Percentiles rank a stretch among this genome's conserved stretches.
phyloP scores from a whole-genome alignment of 1,140 invertebrate genomes.

The Drosophila sechellia region DNA sequence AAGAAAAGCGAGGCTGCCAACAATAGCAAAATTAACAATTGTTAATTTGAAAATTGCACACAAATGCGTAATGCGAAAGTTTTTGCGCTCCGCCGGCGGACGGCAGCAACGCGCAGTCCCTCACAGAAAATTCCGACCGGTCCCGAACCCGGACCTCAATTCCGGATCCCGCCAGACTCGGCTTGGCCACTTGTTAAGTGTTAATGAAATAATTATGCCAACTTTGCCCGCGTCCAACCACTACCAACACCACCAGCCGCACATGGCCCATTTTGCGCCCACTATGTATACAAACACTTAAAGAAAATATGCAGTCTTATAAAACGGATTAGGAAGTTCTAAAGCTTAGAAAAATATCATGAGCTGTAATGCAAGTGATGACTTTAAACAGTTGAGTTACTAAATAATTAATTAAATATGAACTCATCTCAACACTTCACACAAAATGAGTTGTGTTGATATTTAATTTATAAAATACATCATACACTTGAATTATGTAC shows the following conservation, averaged over 20 bases:
- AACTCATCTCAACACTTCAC: no score
- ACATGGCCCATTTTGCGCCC: conserved; percentile 33
- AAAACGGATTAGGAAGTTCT: neutral
- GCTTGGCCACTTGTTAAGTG: conserved; percentile 79
- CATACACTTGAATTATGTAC: no score
- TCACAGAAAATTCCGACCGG: neutral
- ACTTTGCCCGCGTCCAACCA: conserved; percentile 57
- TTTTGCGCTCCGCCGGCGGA: conserved; percentile 49
- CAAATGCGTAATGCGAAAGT: conserved; percentile 82
- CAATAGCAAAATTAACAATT: conserved; percentile 78
- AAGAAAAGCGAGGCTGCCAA: conserved; percentile 32
- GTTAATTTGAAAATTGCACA: conserved; percentile 83
- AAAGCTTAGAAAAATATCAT: no score
- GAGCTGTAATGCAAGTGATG: no score
- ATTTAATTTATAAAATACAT: no score
- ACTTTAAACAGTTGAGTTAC: no score
- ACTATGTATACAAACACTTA: conserved; percentile 18
- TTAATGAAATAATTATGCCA: conserved; percentile 83
- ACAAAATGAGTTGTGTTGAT: no score
- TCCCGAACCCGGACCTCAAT: conserved; percentile 11
- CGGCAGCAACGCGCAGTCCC: conserved; percentile 12
- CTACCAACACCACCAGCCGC: conserved; percentile 31
- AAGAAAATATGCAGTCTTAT: neutral
- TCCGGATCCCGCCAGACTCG: conserved; percentile 34
- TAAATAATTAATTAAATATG: no score